Conservation (phyloP, 2,888 invertebrate genomes). For the Meteorus colon region DNA sequence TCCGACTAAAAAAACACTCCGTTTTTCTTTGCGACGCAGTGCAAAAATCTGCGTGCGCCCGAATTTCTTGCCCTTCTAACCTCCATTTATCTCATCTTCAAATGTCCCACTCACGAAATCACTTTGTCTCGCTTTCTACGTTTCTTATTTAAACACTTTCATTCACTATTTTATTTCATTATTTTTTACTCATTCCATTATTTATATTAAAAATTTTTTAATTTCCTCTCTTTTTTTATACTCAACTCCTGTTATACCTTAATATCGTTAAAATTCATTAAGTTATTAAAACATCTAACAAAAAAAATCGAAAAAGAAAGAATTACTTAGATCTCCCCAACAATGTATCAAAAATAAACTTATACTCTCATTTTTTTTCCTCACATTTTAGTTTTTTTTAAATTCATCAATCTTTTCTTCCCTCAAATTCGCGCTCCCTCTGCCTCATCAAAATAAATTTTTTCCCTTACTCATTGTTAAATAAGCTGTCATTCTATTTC, state of each 20-base stretch:
- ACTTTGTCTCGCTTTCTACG: constrained; percentile 52
- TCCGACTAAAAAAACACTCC: constrained; percentile 67
- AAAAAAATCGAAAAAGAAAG: constrained; percentile 66
- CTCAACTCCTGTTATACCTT: constrained; percentile 57
- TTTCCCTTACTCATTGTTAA: constrained; percentile 36
- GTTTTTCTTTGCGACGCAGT: constrained; percentile 63
- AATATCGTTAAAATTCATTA: constrained; percentile 71
- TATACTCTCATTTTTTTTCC: constrained; percentile 63
- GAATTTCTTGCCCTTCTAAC: constrained; percentile 42
- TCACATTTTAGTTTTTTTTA: constrained; percentile 48
- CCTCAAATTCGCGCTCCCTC: constrained; percentile 42
- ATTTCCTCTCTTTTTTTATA: constrained; percentile 55
- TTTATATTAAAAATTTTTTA: constrained; percentile 63
- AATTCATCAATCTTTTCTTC: constrained; percentile 49
- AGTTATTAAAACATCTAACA: constrained; percentile 72
- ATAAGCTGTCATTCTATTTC: constrained; percentile 39
- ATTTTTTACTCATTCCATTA: constrained; percentile 46
- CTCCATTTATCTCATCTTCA: constrained; percentile 48
- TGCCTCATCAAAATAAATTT: constrained; percentile 36
- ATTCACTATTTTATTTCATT: constrained; percentile 41
- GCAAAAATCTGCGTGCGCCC: constrained; percentile 66
- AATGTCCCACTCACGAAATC: constrained; percentile 54
- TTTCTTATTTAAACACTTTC: constrained; percentile 38
- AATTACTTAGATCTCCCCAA: constrained; percentile 69
- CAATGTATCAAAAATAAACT: constrained; percentile 74